These are phyloP conservation scores for Sardina pilchardus DNA, from an alignment of 2,113 vertebrate genomes.

Conservation along the genomic window DNA sequence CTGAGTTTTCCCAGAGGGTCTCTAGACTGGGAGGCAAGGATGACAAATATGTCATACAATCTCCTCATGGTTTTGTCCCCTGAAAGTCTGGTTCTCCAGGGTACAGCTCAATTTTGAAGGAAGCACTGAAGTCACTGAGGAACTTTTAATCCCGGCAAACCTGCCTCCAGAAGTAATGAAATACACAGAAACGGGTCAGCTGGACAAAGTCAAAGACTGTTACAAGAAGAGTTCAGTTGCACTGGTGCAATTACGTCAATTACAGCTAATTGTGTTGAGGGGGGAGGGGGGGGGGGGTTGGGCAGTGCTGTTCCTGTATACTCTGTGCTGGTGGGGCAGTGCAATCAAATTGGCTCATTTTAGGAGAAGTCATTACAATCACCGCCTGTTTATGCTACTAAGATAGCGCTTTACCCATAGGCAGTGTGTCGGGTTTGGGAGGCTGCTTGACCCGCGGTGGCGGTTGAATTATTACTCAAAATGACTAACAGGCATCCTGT, in stretches of 20 bases:
- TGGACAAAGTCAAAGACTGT: neutral
- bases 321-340: neutral
- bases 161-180: neutral
- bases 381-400: conserved; percentile 4
- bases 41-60: neutral
- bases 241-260: neutral
- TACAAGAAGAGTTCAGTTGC: neutral
- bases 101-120: neutral
- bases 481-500: conserved; percentile 18
- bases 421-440: neutral
- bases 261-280: neutral
- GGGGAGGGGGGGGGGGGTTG: too few species aligned
- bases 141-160: neutral
- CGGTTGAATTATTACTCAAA: conserved; percentile 1
- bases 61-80: neutral
- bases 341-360: conserved; percentile 10
- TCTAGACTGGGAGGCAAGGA: neutral
- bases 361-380: conserved; percentile 17
- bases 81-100: neutral
- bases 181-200: neutral
- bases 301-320: neutral
- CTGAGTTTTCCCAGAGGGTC: neutral
- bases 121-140: neutral
- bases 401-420: neutral
- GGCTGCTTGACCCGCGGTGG: neutral